These are phyloP conservation scores for Megalonaias nervosa DNA, from an alignment of 1,140 invertebrate genomes.

Conservation along the genomic window DNA sequence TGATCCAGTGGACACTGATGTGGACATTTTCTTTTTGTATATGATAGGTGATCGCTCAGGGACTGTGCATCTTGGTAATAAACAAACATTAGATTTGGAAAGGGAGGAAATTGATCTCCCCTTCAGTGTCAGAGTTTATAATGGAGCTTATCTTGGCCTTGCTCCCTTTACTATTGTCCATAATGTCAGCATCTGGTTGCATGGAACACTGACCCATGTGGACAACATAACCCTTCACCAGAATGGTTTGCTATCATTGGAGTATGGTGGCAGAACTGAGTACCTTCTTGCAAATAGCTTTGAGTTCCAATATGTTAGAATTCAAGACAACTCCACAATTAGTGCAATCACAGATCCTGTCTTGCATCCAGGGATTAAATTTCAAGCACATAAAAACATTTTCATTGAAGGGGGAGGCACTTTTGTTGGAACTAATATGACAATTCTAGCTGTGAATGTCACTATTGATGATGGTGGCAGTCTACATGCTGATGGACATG, in stretches of 20 bases:
- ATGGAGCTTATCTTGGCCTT: conserved; percentile 50
- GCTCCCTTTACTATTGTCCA: conserved; percentile 55
- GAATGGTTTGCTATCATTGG: conserved; percentile 49
- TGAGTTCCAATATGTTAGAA: conserved; percentile 45
- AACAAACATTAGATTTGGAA: conserved; percentile 54
- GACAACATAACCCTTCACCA: conserved; percentile 57
- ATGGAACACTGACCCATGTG: conserved; percentile 54
- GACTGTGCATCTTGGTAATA: conserved; percentile 54
- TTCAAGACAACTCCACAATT: conserved; percentile 58
- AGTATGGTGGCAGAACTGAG: conserved; percentile 46
- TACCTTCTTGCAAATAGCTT: conserved; percentile 29
- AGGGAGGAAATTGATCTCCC: conserved; percentile 59
- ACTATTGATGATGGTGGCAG: conserved; percentile 59
- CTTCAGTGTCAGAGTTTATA: conserved; percentile 57
- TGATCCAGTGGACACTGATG: conserved; percentile 42
- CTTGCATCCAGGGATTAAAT: conserved; percentile 37
- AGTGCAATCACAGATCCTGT: conserved; percentile 47
- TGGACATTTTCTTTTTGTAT: conserved; percentile 53
- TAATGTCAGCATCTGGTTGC: conserved; percentile 56
- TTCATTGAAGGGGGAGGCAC: conserved; percentile 59
- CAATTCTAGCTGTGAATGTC: conserved; percentile 47
- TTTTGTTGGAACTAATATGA: conserved; percentile 51
- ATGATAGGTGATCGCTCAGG: conserved; percentile 63
- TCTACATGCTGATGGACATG: conserved; percentile 50
- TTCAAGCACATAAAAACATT: conserved; percentile 37